Conservation (phyloP, 2,797 vertebrate genomes). For the Columba guinea region DNA sequence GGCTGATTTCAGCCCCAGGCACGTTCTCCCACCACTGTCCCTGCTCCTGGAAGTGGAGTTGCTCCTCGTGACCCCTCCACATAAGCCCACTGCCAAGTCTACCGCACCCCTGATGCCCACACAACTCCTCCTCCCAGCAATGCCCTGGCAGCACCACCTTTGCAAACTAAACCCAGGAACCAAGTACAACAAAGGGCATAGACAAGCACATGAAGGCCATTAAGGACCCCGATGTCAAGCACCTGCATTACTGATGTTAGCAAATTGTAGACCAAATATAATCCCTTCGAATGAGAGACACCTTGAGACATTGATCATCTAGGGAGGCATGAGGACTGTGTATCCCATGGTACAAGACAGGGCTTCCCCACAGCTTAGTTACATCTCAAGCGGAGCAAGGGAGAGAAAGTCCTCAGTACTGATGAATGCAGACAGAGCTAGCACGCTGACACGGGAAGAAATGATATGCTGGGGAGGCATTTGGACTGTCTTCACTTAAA, state of each 20-base stretch:
- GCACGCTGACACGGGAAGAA: background rate
- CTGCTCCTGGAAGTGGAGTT: background rate
- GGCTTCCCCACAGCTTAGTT: background rate
- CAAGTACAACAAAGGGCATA: background rate
- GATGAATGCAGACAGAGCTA: background rate
- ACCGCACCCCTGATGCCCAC: fast-evolving
- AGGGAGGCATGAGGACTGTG: fast-evolving
- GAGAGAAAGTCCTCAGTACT: background rate
- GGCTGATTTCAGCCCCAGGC: background rate
- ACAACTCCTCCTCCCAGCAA: background rate
- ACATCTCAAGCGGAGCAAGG: background rate
- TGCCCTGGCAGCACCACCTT: background rate
- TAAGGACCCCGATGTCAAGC: background rate
- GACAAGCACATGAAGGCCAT: background rate
- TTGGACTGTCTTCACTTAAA: background rate
- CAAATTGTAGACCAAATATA: background rate
- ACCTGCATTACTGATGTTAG: background rate
- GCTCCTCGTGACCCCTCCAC: background rate
- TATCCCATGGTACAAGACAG: background rate
- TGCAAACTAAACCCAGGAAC: background rate
- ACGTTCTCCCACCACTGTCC: background rate
- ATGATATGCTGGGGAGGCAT: background rate
- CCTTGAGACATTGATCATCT: background rate
- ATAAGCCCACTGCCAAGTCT: background rate
- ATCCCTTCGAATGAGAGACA: background rate